Conservation (phyloP, 2,113 vertebrate genomes). For the Choloepus hoffmanni region DNA sequence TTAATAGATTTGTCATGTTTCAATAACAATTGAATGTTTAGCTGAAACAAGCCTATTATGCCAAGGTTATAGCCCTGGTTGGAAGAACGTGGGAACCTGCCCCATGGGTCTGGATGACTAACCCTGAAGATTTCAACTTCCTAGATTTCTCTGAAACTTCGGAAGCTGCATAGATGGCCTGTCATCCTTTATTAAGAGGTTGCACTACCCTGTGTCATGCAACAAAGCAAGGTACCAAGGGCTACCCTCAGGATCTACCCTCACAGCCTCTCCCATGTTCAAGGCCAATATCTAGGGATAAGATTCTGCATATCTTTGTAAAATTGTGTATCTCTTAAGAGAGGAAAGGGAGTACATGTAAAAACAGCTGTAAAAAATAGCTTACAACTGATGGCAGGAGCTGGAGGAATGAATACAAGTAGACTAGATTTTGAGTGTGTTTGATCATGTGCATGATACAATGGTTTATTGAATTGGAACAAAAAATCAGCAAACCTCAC, state of each 20-base stretch:
- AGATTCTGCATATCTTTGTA: not conserved
- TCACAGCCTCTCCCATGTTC: not conserved
- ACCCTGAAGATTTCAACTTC: not conserved
- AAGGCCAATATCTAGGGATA: not conserved
- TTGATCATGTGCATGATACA: not conserved
- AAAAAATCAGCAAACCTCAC: not conserved
- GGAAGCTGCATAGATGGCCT: not conserved
- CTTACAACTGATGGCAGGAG: not conserved
- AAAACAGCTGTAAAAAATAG: not conserved
- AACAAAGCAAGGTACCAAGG: not conserved
- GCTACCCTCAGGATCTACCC: not conserved
- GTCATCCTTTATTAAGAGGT: not conserved
- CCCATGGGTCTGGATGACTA: not conserved
- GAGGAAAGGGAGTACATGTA: not conserved
- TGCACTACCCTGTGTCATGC: not conserved
- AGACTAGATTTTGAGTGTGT: not conserved
- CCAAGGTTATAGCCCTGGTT: not conserved
- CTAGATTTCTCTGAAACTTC: not conserved
- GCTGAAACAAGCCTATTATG: not conserved
- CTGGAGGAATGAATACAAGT: not conserved
- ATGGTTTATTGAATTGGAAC: not conserved
- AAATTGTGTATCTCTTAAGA: not conserved
- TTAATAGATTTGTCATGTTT: not conserved
- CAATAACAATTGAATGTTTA: not conserved
- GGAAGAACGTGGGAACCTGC: not conserved